Percentiles rank a stretch among this genome's conserved stretches.
phyloP scores from a whole-genome alignment of 1,140 invertebrate species.

The Drosophila arawakana region DNA sequence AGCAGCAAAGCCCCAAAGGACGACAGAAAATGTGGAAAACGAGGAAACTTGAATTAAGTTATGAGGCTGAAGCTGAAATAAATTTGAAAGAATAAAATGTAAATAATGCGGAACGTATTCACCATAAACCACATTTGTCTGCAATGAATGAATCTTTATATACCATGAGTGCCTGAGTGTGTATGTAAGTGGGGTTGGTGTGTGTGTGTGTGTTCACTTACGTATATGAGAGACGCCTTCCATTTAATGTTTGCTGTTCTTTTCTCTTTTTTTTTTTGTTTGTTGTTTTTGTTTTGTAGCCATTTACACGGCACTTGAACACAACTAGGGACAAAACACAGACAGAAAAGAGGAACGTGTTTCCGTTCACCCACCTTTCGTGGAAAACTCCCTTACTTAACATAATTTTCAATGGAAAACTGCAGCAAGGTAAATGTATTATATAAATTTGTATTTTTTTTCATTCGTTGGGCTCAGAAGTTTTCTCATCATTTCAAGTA shows the following conservation, averaged over 20 bases:
- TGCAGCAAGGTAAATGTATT: slow-evolving; percentile 18
- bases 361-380: neutral
- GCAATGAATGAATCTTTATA: slow-evolving; percentile 22
- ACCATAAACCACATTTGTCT: slow-evolving; percentile 35
- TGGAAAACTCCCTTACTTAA: slow-evolving; percentile 16
- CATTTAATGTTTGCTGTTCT: slow-evolving; percentile 61
- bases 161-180: slow-evolving; percentile 4
- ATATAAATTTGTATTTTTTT: neutral
- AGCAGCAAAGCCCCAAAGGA: slow-evolving; percentile 10
- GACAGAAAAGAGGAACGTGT: slow-evolving; percentile 1
- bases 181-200: neutral
- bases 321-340: neutral
- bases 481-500: slow-evolving; percentile 73
- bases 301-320: slow-evolving; percentile 67
- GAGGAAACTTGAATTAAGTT: slow-evolving; percentile 62
- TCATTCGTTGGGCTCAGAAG: slow-evolving; percentile 32
- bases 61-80: slow-evolving; percentile 57
- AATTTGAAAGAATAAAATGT: slow-evolving; percentile 65
- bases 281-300: slow-evolving; percentile 36
- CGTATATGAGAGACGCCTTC: slow-evolving; percentile 62
- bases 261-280: slow-evolving; percentile 6
- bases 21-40: slow-evolving; percentile 24
- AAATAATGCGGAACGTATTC: slow-evolving; percentile 60
- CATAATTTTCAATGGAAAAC: slow-evolving; percentile 23
- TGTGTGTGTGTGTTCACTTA: slow-evolving; percentile 5